Evolutionary conservation across 2,797 vertebrate species (phyloP).

Genomic region (Gymnoscopelus braueri): DNA sequence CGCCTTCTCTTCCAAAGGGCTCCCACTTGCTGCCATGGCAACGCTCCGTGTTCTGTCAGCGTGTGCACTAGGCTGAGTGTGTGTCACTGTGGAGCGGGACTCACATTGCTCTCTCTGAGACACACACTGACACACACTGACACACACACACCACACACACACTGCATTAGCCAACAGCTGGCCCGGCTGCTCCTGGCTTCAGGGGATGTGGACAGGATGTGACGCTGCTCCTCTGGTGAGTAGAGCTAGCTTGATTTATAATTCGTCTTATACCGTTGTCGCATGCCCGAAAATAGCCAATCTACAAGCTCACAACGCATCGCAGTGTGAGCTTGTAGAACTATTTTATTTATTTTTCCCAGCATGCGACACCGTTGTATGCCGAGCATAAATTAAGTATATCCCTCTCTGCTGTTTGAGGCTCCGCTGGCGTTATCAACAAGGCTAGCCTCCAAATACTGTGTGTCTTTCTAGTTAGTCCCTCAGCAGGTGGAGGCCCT

Average conservation of each 20-base stretch:
- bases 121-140: neutral
- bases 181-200: conserved; percentile 71
- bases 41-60: conserved; percentile 57
- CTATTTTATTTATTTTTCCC: too few relatives aligned
- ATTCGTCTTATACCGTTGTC: too few relatives aligned
- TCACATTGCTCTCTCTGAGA: conserved; percentile 14
- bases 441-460: conserved; percentile 19
- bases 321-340: too few relatives aligned
- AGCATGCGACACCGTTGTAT: too few relatives aligned
- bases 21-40: conserved; percentile 76
- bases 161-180: conserved; percentile 70
- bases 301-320: too few relatives aligned
- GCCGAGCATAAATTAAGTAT: neutral
- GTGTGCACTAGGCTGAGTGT: conserved; percentile 42
- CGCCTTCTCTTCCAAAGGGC: conserved; percentile 72
- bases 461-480: conserved; percentile 25
- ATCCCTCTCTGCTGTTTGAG: conserved; percentile 35
- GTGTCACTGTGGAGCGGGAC: conserved; percentile 5
- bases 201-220: conserved; percentile 62
- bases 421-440: conserved; percentile 34
- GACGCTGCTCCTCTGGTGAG: conserved; percentile 61
- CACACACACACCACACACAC: conserved; percentile 32
- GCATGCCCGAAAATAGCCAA: neutral
- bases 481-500: conserved; percentile 57
- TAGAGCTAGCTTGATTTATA: conserved; percentile 24